Evolutionary conservation across 2,113 vertebrate genomes (phyloP).

Genomic region (Odontophorus gujanensis): DNA sequence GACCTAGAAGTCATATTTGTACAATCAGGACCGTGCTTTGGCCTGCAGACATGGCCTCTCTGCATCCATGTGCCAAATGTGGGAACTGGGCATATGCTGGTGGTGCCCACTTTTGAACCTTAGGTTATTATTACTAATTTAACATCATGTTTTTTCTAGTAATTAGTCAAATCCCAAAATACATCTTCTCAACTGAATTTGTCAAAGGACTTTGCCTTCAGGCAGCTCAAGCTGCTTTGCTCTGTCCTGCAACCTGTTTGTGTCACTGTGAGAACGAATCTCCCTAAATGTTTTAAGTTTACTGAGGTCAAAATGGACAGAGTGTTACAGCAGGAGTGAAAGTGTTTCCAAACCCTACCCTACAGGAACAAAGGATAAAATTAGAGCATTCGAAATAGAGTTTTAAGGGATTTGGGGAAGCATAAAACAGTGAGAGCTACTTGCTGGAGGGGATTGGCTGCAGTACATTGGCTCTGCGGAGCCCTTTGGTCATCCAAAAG

Average conservation of each 20-base stretch:
- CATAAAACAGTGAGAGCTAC: not conserved
- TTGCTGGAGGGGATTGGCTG: not conserved
- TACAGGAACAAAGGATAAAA: not conserved
- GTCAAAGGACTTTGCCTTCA: not conserved
- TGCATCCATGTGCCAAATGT: not conserved
- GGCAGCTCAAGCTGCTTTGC: slow-evolving; percentile 9
- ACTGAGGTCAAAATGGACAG: slow-evolving; percentile 24
- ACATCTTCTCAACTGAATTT: not conserved
- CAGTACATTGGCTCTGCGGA: not conserved
- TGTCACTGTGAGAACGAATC: not conserved
- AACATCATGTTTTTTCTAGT: not conserved
- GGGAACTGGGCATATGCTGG: not conserved
- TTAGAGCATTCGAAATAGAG: not conserved
- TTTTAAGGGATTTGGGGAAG: not conserved
- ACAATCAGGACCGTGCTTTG: not conserved
- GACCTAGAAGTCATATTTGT: not conserved
- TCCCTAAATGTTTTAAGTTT: slow-evolving; percentile 14
- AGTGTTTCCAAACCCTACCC: slow-evolving; percentile 17
- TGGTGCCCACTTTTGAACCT: not conserved
- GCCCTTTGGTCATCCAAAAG: not conserved
- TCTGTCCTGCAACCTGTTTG: not conserved
- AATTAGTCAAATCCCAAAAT: not conserved
- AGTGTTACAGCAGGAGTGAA: not conserved
- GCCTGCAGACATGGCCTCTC: not conserved
- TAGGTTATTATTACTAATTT: not conserved